phyloP scores from a whole-genome alignment of 2,888 invertebrate species.

The Synanthedon vespiformis region DNA sequence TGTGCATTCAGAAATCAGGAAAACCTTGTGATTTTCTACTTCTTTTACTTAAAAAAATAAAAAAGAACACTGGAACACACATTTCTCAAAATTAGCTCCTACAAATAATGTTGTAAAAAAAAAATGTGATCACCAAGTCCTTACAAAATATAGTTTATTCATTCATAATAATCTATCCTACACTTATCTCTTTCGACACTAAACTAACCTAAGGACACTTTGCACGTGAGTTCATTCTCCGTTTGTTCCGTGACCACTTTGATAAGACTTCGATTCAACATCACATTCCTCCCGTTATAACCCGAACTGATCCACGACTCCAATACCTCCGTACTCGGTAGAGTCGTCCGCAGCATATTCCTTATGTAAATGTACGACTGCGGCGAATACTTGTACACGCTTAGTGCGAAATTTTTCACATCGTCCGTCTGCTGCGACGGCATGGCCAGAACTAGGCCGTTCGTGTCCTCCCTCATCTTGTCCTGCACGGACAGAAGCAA shows the following conservation, averaged over 20 bases:
- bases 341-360: constrained; percentile 51
- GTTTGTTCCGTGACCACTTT: constrained; percentile 53
- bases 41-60: no score
- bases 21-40: no score
- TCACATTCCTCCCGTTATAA: constrained; percentile 41
- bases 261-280: constrained; percentile 37
- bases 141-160: background rate
- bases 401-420: constrained; percentile 55
- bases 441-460: constrained; percentile 56
- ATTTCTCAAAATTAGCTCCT: no score
- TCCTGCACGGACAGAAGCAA: constrained; percentile 53
- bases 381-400: constrained; percentile 60
- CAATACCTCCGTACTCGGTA: constrained; percentile 54
- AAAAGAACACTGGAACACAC: no score
- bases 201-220: constrained; percentile 38
- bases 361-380: constrained; percentile 60
- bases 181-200: constrained; percentile 7
- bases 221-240: constrained; percentile 51
- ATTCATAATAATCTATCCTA: constrained; percentile 5
- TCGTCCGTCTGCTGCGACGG: constrained; percentile 57
- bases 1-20: no score
- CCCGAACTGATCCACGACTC: constrained; percentile 52
- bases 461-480: constrained; percentile 55
- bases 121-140: no score
- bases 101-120: no score